These are phyloP conservation scores for Nysson spinosus DNA, from an alignment of 2,888 invertebrate species.

Conservation along the genomic window DNA sequence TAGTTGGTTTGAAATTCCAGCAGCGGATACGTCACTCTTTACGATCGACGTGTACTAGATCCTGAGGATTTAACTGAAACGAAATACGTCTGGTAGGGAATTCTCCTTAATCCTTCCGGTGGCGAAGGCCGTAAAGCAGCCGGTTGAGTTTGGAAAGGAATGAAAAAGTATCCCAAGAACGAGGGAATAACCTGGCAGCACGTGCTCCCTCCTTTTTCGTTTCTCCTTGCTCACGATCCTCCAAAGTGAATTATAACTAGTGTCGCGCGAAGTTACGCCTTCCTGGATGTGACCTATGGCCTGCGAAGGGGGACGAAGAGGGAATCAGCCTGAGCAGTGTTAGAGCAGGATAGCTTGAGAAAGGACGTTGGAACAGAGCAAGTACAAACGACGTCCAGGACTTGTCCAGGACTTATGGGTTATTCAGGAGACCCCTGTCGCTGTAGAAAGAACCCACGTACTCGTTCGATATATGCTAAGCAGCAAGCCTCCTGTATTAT, in stretches of 20 bases:
- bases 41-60: constrained; percentile 10
- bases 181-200: constrained; percentile 18
- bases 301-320: constrained; percentile 36
- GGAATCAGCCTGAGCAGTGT: constrained; percentile 15
- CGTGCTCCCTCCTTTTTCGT: not conserved
- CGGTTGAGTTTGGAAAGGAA: constrained; percentile 16
- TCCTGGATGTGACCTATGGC: constrained; percentile 65
- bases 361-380: constrained; percentile 23
- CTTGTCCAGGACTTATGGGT: constrained; percentile 70
- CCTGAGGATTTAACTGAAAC: constrained; percentile 23
- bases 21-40: constrained; percentile 2
- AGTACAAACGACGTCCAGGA: constrained; percentile 56
- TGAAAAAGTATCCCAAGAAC: constrained; percentile 31
- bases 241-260: constrained; percentile 59
- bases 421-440: constrained; percentile 67
- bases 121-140: constrained; percentile 36
- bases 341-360: constrained; percentile 19
- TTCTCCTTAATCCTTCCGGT: constrained; percentile 47
- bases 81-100: constrained; percentile 15
- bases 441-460: constrained; percentile 46
- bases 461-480: constrained; percentile 71
- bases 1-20: not conserved
- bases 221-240: constrained; percentile 33
- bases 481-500: constrained; percentile 66
- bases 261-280: constrained; percentile 67